Evolutionary conservation across 2,888 invertebrate species (phyloP).

Genomic region (Spilosoma lubricipeda): DNA sequence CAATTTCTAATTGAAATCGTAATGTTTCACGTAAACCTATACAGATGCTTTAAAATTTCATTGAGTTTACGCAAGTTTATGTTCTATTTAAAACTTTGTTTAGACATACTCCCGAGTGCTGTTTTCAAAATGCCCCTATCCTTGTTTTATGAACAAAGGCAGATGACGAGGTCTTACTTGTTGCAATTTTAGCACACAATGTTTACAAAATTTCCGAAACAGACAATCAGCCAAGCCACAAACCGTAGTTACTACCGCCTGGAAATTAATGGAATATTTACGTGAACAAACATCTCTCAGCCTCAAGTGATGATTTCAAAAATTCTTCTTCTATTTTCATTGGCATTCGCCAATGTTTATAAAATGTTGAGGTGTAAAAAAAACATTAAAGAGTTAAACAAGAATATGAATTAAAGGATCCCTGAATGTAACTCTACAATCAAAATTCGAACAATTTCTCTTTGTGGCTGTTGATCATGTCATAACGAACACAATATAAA

Average conservation of each 20-base stretch:
- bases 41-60: constrained; percentile 24
- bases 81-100: constrained; percentile 72
- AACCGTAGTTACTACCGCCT: background rate
- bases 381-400: too few species aligned
- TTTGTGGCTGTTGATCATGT: background rate
- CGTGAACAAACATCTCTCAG: background rate
- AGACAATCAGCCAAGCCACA: constrained; percentile 19
- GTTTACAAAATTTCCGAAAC: constrained; percentile 21
- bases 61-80: constrained; percentile 56
- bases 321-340: background rate
- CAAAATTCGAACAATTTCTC: background rate
- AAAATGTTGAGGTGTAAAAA: too few species aligned
- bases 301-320: background rate
- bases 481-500: background rate
- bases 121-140: constrained; percentile 26
- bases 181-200: constrained; percentile 17
- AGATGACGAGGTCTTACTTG: constrained; percentile 12
- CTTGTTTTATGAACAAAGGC: constrained; percentile 24
- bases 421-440: background rate
- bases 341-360: too few species aligned
- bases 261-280: background rate
- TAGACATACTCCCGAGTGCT: constrained; percentile 67
- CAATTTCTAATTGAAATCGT: constrained; percentile 10
- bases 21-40: constrained; percentile 7
- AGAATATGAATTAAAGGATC: background rate